Base-by-base conservation (phyloP, 37 sponge, comb jelly and placozoan species). In the Halisarca cf. caerulea region DNA sequence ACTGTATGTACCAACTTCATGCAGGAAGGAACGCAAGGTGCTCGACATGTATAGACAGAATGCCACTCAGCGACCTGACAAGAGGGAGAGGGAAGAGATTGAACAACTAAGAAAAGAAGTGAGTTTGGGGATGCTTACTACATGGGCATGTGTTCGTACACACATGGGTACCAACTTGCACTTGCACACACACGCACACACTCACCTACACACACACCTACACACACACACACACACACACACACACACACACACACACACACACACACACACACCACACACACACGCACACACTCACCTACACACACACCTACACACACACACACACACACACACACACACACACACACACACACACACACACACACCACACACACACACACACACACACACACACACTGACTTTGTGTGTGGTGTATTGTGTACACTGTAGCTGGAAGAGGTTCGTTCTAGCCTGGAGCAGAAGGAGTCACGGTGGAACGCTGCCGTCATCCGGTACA, bases 401-500 rank as follows among this genome's bases (percentile, higher is more conserved):
- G 43, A 7, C 38, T 41, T 40, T 40, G 7, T 6, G 5, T 36
- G 23, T 8, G 8, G 23, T 41, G 43, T 21, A 7, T 73, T 33
- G 34, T 73, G 75, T 73, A 32, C 43, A 73, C 33, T 83, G 24
- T 42, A 89, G 91, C 47, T 94, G 28, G 66, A 47, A 28, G 83
- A 69, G 51, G n/a, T 89, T 15, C 61, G 62, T 17, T 82, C 80
- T 27, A 90, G 85, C n/a, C 24, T 95, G 51, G 37, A 82, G 51
- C 44, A 60, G 42, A 74, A 86, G 28, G 95, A 95, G 84, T 43
- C 81, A n/a, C 90, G 93, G 42, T 95, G 95, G 93, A 72, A 59
- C n/a, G 79, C 91, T 35, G 69, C 88, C 30, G 59, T 88, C 32
- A 78, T 84, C 37, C 82, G 95, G 17, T 87, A 88, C 32, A 78